A percentile compares a stretch with the other conserved stretches of the same genome.
These are phyloP conservation scores for Dolichotis patagonum DNA, from an alignment of 2,113 vertebrate species.

Conservation along the genomic window DNA sequence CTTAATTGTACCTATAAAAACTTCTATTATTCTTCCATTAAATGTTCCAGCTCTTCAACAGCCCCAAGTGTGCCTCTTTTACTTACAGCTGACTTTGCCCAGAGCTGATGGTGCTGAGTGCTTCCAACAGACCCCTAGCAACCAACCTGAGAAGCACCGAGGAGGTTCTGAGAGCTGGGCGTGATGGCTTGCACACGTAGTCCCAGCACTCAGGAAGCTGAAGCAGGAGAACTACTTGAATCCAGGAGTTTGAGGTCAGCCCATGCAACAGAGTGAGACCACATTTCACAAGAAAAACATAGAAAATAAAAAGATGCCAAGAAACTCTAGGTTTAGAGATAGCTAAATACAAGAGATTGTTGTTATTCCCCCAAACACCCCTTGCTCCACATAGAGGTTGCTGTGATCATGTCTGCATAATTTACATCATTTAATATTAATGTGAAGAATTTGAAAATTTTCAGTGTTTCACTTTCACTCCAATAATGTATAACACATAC, in stretches of 20 bases:
- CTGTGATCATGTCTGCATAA: background rate
- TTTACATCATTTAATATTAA: conserved; percentile 19
- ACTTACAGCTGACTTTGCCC: background rate
- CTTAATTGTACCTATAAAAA: background rate
- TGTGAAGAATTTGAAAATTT: conserved; percentile 1
- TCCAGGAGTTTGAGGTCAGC: background rate
- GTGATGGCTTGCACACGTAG: too few species aligned
- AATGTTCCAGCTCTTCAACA: conserved; percentile 12
- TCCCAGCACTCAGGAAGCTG: background rate
- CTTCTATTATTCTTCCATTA: background rate
- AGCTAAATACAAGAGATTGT: background rate
- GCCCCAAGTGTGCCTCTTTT: conserved; percentile 12
- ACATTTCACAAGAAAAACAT: background rate
- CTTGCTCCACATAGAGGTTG: background rate
- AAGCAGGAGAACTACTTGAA: background rate
- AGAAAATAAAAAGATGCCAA: background rate
- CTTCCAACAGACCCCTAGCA: background rate
- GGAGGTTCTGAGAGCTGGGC: background rate
- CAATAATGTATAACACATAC: background rate
- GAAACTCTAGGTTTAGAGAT: background rate
- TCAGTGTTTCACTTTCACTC: conserved; percentile 34
- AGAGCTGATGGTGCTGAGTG: background rate
- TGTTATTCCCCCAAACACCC: background rate
- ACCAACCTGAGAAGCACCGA: background rate
- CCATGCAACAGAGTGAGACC: background rate